These are phyloP conservation scores for Megalopta genalis DNA, from an alignment of 1,140 invertebrate species.

Conservation along the genomic window DNA sequence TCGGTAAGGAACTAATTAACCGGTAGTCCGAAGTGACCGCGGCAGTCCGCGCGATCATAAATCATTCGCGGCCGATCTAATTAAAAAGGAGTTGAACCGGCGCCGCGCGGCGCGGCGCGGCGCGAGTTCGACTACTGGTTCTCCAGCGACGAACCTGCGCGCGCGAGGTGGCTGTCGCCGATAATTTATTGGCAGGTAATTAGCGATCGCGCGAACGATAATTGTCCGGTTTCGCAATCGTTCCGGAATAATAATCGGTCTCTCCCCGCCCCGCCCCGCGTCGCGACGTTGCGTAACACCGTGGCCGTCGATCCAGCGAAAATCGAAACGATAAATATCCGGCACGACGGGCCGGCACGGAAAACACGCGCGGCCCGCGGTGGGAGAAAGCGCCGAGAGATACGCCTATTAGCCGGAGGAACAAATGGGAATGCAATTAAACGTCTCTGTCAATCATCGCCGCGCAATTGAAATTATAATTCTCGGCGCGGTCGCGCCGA, in stretches of 20 bases:
- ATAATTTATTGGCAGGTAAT: conserved; percentile 45
- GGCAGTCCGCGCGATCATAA: not conserved
- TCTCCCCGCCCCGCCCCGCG: not conserved
- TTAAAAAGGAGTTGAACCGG: conserved; percentile 23
- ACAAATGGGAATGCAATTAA: not conserved
- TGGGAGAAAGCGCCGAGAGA: not conserved
- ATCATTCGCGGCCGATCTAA: conserved; percentile 17
- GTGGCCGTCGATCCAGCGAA: conserved; percentile 5
- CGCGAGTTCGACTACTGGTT: conserved; percentile 36
- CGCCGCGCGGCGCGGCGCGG: not conserved
- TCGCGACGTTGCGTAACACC: conserved; percentile 6
- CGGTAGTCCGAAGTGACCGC: conserved; percentile 26
- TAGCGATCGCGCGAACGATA: conserved; percentile 52
- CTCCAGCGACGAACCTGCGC: conserved; percentile 9
- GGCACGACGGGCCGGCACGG: not conserved
- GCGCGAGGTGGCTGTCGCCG: not conserved
- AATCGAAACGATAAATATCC: conserved; percentile 8
- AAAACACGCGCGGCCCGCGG: not conserved
- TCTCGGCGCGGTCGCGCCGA: not conserved
- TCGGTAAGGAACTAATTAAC: conserved; percentile 20
- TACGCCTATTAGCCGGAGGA: not conserved
- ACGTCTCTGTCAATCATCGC: not conserved
- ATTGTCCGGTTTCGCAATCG: conserved; percentile 46
- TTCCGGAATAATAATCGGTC: conserved; percentile 18
- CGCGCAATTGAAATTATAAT: not conserved